Evolutionary conservation across 2,888 invertebrate species (phyloP).

Genomic region (Drosophila subsilvestris): DNA sequence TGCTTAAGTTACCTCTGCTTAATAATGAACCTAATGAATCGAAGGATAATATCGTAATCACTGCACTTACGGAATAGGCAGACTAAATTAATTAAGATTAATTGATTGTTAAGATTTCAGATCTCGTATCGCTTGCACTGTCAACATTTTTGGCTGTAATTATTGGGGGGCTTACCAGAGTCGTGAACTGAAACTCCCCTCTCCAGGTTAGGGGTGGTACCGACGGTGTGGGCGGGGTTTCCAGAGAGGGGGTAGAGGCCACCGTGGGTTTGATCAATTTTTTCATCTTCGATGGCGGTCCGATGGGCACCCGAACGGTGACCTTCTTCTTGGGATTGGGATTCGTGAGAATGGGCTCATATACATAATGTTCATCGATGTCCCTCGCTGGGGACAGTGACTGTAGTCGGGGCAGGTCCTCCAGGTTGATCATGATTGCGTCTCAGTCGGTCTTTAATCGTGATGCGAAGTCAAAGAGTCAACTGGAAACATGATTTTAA

Average conservation of each 20-base stretch:
- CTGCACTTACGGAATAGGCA: background rate
- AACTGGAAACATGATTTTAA: slow-evolving; percentile 31
- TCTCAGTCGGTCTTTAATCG: slow-evolving; percentile 15
- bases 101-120: background rate
- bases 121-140: background rate
- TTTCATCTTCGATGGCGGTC: slow-evolving; percentile 36
- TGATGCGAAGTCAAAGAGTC: slow-evolving; percentile 34
- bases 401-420: slow-evolving; percentile 82
- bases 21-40: background rate
- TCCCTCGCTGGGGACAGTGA: slow-evolving; percentile 81
- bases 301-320: slow-evolving; percentile 36
- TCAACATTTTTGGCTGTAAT: slow-evolving; percentile 17
- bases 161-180: slow-evolving; percentile 70
- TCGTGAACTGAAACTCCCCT: slow-evolving; percentile 69
- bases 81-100: background rate
- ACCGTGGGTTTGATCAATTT: slow-evolving; percentile 62
- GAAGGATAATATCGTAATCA: background rate
- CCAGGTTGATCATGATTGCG: slow-evolving; percentile 73
- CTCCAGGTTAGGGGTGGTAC: slow-evolving; percentile 31
- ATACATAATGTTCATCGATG: slow-evolving; percentile 51
- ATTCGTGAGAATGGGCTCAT: slow-evolving; percentile 3
- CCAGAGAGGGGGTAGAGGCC: slow-evolving; percentile 51
- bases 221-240: slow-evolving; percentile 29
- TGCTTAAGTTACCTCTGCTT: background rate
- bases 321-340: slow-evolving; percentile 39